Evolutionary conservation across 2,113 vertebrate genomes (phyloP), one percentile per base, ranked within the genome.

Genomic region (Callipepla squamata): DNA sequence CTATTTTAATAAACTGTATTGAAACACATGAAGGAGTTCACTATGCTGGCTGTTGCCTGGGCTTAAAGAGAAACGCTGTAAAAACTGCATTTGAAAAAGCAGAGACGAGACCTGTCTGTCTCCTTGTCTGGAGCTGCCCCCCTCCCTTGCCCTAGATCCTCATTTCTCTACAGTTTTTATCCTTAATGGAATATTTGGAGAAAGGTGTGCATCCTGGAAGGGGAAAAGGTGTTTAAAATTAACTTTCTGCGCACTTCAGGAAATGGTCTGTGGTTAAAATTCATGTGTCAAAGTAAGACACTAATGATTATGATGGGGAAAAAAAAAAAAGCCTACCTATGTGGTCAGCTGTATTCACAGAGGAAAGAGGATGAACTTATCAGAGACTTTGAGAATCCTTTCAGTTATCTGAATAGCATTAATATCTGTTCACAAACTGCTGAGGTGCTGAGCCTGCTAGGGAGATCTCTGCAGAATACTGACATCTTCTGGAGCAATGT

Each of bases 351-450:
- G 12, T 38, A 8, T 4, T 51, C 7, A 3, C n/a, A 7, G 5
- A 47, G 40, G 19, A 66, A 70, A 30, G 14, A 50, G 55, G 40
- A 40, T 69, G 50, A 45, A 8, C 2, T 18, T n/a, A 28, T 32
- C 38, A 10, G 50, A 32, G 12, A 14, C 6, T 6, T 40, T 14
- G 20, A 18, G 23, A 36, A 21, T 13, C 15, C 6, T 76, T 34
- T 19, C 58, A 21, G 50, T 61, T 1, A 3, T 51, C 51, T 25
- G 10, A 12, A 1, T 21, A 22, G 6, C 0, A 1, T 2, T 70
- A 19, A 5, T 20, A 2, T 3, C 2, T 1, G n/a, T 11, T 70
- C 0, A 0, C 7, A 2, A 4, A 11, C 32, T 42, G 30, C 48
- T 9, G 44, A 32, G 21, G 20, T 62, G 9, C 48, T n/a, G 26